Evolutionary conservation across 2,113 vertebrate genomes (phyloP).

Genomic region (Aspidoscelis tigris): DNA sequence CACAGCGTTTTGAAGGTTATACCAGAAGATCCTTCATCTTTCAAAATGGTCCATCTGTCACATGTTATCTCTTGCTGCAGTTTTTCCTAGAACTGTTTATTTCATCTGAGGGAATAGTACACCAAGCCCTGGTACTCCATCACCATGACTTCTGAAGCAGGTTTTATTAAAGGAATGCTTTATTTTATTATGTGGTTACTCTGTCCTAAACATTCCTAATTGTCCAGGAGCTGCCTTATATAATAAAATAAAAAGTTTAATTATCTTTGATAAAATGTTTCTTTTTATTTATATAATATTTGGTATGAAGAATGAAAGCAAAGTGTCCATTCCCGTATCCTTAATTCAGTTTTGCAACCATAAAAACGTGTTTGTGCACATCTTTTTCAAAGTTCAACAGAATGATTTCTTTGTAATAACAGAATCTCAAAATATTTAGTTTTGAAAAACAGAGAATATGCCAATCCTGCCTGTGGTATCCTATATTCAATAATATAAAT

Average conservation of each 20-base stretch:
- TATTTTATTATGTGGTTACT: conserved; percentile 24
- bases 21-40: not conserved
- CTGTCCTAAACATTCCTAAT: conserved; percentile 45
- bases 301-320: conserved; percentile 61
- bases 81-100: conserved; percentile 20
- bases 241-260: conserved; percentile 57
- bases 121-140: not conserved
- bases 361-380: conserved; percentile 43
- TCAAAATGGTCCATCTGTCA: not conserved
- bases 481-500: not conserved
- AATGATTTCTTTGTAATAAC: not conserved
- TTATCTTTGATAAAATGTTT: conserved; percentile 49
- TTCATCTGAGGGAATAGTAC: conserved; percentile 7
- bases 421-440: conserved; percentile 3
- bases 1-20: not conserved
- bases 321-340: conserved; percentile 41
- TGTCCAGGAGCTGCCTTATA: conserved; percentile 15
- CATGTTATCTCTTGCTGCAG: not conserved
- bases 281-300: conserved; percentile 39
- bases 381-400: not conserved
- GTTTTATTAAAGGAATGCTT: conserved; percentile 5
- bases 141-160: not conserved
- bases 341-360: conserved; percentile 38
- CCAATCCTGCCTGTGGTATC: not conserved
- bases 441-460: not conserved